These are phyloP conservation scores for Tetranychus piercei DNA, from an alignment of 2,888 invertebrate species.

Conservation along the genomic window DNA sequence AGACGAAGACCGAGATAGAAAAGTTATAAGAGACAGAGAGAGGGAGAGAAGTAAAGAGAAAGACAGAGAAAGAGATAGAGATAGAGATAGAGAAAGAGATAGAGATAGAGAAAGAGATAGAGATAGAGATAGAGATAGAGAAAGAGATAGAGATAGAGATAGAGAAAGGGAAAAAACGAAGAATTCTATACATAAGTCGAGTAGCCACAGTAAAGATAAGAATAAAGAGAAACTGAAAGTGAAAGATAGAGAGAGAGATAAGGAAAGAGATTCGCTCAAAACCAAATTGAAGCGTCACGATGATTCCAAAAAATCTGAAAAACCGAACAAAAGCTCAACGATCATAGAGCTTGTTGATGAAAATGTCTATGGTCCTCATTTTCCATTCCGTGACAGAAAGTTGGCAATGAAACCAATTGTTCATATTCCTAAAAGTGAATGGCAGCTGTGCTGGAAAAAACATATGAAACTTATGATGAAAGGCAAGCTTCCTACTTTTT, in stretches of 20 bases:
- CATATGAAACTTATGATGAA: not conserved
- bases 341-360: not conserved
- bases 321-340: not conserved
- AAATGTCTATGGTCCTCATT: conserved; percentile 5
- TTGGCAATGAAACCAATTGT: conserved; percentile 1
- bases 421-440: not conserved
- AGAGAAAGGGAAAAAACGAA: not conserved
- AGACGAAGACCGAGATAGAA: not conserved
- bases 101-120: not conserved
- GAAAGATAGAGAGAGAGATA: not conserved
- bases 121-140: not conserved
- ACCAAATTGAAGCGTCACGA: not conserved
- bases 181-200: not conserved
- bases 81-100: not conserved
- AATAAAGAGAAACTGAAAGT: not conserved
- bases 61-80: not conserved
- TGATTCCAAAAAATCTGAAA: not conserved
- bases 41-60: not conserved
- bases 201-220: not conserved
- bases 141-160: not conserved
- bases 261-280: not conserved
- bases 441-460: conserved; percentile 2
- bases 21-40: not conserved
- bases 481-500: not conserved
- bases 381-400: not conserved